These are phyloP conservation scores for Limulus polyphemus DNA, from an alignment of 2,888 invertebrate genomes.

Conservation along the genomic window DNA sequence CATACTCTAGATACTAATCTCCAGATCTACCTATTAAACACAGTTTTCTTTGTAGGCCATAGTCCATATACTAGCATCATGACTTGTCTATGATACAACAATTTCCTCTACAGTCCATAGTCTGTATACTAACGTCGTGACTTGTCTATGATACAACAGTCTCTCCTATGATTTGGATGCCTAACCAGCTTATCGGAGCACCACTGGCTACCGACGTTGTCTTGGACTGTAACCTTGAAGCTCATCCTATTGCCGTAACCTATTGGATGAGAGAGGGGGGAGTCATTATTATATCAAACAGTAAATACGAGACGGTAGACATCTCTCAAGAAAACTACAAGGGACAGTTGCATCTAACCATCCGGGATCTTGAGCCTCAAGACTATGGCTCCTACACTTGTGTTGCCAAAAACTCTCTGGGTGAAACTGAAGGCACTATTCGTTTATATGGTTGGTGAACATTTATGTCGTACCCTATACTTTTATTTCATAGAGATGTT, in stretches of 20 bases:
- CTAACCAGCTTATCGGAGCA: slow-evolving; percentile 82
- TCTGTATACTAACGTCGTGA: too few species aligned
- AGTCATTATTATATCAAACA: slow-evolving; percentile 72
- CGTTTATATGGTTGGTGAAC: slow-evolving; percentile 52
- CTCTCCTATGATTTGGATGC: slow-evolving; percentile 88
- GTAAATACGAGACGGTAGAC: slow-evolving; percentile 53
- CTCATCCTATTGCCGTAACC: slow-evolving; percentile 78
- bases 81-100: too few species aligned
- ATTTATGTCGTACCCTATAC: too few species aligned
- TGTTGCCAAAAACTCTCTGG: slow-evolving; percentile 84
- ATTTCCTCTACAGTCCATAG: too few species aligned
- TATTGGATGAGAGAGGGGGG: slow-evolving; percentile 65
- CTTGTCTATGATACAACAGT: slow-evolving; percentile 43
- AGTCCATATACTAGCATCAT: too few species aligned
- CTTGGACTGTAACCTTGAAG: slow-evolving; percentile 84
- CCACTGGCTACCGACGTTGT: slow-evolving; percentile 81
- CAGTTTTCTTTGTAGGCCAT: too few species aligned
- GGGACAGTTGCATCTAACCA: slow-evolving; percentile 77
- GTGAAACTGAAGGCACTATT: slow-evolving; percentile 85
- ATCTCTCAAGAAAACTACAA: slow-evolving; percentile 51
- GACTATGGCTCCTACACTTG: slow-evolving; percentile 88
- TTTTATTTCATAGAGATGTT: too few species aligned
- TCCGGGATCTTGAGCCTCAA: slow-evolving; percentile 61
- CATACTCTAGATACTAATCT: too few species aligned
- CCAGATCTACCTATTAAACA: too few species aligned